Percentiles rank a stretch among this genome's conserved stretches.
Conservation (phyloP, 2,888 invertebrate species). For the Pseudococcus longispinus region DNA sequence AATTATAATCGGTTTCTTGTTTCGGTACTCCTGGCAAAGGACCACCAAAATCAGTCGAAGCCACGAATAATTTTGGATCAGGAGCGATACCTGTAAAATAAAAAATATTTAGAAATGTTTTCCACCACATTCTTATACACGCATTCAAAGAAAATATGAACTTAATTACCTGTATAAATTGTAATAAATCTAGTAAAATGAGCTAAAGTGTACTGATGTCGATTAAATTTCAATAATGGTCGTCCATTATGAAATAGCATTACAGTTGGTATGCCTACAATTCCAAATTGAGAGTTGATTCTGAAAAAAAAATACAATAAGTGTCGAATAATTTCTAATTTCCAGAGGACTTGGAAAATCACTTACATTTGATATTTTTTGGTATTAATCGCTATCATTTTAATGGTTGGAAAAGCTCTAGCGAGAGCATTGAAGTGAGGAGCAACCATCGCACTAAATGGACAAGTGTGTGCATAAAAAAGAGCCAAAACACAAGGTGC, state of each 20-base stretch:
- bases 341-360: neutral
- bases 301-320: constrained; percentile 62
- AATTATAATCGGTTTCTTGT: constrained; percentile 79
- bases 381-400: constrained; percentile 89
- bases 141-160: neutral
- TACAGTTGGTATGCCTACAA: constrained; percentile 87
- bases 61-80: constrained; percentile 70
- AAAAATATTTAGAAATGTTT: neutral
- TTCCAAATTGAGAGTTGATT: constrained; percentile 89
- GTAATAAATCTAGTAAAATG: constrained; percentile 80
- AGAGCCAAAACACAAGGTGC: constrained; percentile 79
- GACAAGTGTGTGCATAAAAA: constrained; percentile 89
- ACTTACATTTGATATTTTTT: constrained; percentile 73
- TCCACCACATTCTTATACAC: neutral
- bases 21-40: constrained; percentile 81
- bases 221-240: constrained; percentile 84
- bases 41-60: constrained; percentile 78
- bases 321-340: neutral
- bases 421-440: constrained; percentile 90
- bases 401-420: constrained; percentile 83
- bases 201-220: constrained; percentile 79
- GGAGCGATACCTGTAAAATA: constrained; percentile 43
- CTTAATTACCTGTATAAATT: constrained; percentile 70
- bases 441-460: constrained; percentile 88
- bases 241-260: constrained; percentile 89